Base-by-base conservation (phyloP, 2,888 invertebrate species). In the Abrostola tripartita region DNA sequence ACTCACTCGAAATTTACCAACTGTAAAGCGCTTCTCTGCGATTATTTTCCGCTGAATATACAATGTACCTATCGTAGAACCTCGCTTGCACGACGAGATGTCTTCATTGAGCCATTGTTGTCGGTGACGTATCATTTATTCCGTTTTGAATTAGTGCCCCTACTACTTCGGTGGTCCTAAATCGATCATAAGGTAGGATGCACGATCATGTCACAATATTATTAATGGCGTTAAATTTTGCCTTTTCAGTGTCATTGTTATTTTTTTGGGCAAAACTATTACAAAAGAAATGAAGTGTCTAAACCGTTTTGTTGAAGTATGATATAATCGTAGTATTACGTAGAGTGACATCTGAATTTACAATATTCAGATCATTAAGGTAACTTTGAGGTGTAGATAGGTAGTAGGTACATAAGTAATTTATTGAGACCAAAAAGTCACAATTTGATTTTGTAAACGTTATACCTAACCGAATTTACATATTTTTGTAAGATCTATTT, bases 71-170 rank as follows among this genome's bases (percentile, higher is more conserved):
- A 82, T 79, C 83, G 79, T 67, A 78, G 74, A 75, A 70, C 70
- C 80, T 78, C 78, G 79, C 76, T 71, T 82, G 76, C 82, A 81
- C 79, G 81, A 79, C 71, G 81, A 82, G 85, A 90, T 86, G 84
- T 91, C 90, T 92, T 89, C 90, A 91, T 92, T 89, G 88, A 85
- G 74, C 81, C 83, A 89, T 93, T 94, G 92, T 92, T 90, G 89
- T 70, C 67, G 63, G 73, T 91, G 92, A 92, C 91, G 83, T 90
- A 89, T 92, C 90, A 90, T 92, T 92, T 90, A 92, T 92, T 86
- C 87, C 75, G 73, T 81, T 86, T 83, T 81, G 88, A 87, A 88
- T 87, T 87, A 85, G 85, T 80, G 71, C 71, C 79, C 82, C 74
- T 71, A 72, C 82, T 75, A 74, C 81, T 82, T 83, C 83, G 92